Evolutionary conservation across 2,797 vertebrate species (phyloP).

Genomic region (Mormyrus hasselquistii): DNA sequence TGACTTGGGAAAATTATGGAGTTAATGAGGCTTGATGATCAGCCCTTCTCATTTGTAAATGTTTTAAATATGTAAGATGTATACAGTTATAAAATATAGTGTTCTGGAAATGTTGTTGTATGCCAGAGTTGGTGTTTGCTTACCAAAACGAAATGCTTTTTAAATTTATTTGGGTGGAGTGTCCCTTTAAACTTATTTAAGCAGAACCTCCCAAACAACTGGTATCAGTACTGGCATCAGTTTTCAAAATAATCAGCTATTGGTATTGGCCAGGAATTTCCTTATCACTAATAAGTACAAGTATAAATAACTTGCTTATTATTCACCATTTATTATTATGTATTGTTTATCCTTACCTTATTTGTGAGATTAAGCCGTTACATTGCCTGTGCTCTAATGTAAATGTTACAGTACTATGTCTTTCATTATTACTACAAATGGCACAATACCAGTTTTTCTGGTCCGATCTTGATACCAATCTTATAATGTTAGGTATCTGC

Average conservation of each 20-base stretch:
- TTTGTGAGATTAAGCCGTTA: background rate
- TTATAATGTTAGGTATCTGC: background rate
- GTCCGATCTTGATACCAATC: background rate
- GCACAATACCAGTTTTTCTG: background rate
- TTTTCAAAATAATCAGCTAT: background rate
- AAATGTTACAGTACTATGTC: background rate
- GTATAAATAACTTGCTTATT: background rate
- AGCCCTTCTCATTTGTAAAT: no score
- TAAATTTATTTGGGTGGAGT: no score
- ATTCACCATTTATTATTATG: background rate
- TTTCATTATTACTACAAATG: background rate
- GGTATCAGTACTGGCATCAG: background rate
- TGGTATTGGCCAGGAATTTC: background rate
- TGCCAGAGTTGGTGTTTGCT: no score
- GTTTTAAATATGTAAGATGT: no score
- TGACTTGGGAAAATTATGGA: background rate
- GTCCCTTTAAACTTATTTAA: background rate
- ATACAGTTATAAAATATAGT: no score
- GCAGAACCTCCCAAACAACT: background rate
- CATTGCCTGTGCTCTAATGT: background rate
- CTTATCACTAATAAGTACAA: background rate
- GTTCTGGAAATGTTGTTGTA: no score
- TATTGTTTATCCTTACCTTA: background rate
- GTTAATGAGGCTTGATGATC: no score
- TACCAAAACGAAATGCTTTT: no score